These are phyloP conservation scores for Pinctada fucata DNA, from an alignment of 2,888 invertebrate species.

Conservation along the genomic window DNA sequence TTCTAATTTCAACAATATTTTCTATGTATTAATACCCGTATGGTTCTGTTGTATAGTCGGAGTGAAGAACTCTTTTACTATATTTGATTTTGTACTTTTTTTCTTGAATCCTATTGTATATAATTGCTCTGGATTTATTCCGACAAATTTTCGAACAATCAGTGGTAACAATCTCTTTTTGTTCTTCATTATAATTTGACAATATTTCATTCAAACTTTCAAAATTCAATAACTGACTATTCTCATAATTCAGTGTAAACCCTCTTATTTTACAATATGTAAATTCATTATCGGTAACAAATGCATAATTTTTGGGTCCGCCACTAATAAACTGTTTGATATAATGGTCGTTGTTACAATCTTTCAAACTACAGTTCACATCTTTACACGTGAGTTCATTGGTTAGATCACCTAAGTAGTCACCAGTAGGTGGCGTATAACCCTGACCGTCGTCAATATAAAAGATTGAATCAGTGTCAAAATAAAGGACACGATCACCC, in stretches of 20 bases:
- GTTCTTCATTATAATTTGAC: no score
- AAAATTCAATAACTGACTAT: background rate
- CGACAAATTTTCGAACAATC: no score
- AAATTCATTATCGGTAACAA: background rate
- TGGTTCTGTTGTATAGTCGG: conserved; percentile 25
- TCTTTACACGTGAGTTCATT: background rate
- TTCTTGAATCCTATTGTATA: no score
- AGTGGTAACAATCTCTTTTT: no score
- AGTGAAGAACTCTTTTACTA: conserved; percentile 26
- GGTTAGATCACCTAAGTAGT: background rate
- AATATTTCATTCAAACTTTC: background rate
- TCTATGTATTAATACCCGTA: conserved; percentile 41
- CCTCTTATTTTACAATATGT: background rate
- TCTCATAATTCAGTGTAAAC: background rate
- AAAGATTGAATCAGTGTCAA: background rate
- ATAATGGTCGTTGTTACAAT: no score
- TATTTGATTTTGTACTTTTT: conserved; percentile 28
- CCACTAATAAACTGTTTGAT: no score
- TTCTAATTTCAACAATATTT: no score
- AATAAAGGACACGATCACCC: background rate
- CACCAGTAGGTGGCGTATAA: background rate
- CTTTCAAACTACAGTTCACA: background rate
- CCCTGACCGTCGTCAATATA: background rate
- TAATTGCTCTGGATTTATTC: no score
- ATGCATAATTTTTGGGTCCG: background rate